Evolutionary conservation across 1,140 invertebrate genomes (phyloP), one percentile per base, ranked within the genome.

Genomic region (Aethina tumida): DNA sequence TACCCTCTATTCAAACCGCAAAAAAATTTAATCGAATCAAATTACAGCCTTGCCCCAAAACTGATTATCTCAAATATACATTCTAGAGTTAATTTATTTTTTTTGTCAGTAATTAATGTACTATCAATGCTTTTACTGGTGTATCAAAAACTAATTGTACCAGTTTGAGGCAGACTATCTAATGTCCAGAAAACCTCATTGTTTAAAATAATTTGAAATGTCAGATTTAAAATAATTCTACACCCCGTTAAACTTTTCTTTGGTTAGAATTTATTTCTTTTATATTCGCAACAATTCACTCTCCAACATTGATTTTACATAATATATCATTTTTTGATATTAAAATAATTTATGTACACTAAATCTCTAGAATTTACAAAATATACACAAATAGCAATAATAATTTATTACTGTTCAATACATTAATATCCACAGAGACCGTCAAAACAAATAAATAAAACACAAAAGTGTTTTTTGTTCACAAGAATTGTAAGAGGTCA

Each of bases 341-440:
- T 28, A 21, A 14, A 43, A 39, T 39, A 39, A 43, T 43, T 39
- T 43, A 43, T 36, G n/a, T n/a, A n/a, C n/a, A n/a, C n/a, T n/a
- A 35, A 35, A 35, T 35, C 18, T 26, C 34, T 35, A 35, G 21
- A 25, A 17, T 35, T 26, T 35, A 35, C 34, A 35, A 17, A 35
- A 43, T 43, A 43, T 43, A 37, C 24, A 43, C 41, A 43, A 39
- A 43, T 28, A 35, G 25, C 35, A 33, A 8, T 35, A 32, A 42
- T 37, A 43, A 43, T 43, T 39, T 39, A 33, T 43, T 34, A 38
- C 32, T 43, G 28, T 39, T 39, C 17, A 18, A 39, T 39, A 39
- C 37, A 39, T 30, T 29, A 29, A 16, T 39, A 31, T 30, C 19
- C 26, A 39, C 17, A 32, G 31, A 28, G 30, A 30, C 12, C 29